phyloP scores from a whole-genome alignment of 1,140 invertebrate species.

The Lerema accius region DNA sequence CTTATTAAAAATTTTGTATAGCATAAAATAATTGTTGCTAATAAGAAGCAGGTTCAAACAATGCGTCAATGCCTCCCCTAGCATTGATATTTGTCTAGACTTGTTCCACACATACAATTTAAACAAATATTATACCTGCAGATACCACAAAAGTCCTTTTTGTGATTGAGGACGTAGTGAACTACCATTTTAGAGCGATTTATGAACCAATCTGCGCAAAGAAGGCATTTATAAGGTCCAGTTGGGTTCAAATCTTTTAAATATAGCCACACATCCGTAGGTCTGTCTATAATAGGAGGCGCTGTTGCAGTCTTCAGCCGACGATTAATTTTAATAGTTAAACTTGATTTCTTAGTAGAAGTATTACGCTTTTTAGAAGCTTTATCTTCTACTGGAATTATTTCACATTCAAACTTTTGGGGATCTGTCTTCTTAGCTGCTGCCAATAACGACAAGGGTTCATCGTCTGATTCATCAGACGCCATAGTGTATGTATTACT shows the following conservation, averaged over 20 bases:
- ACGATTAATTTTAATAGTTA: constrained; percentile 57
- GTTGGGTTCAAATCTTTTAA: constrained; percentile 72
- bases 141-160: constrained; percentile 79
- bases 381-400: constrained; percentile 40
- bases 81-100: no score
- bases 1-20: no score
- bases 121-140: no score
- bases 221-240: constrained; percentile 75
- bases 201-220: constrained; percentile 78
- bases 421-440: constrained; percentile 61
- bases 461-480: constrained; percentile 77
- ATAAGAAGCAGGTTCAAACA: no score
- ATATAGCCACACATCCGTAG: constrained; percentile 77
- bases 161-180: constrained; percentile 76
- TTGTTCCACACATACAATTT: no score
- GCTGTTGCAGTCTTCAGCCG: constrained; percentile 42
- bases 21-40: no score
- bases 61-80: no score
- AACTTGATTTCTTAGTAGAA: constrained; percentile 45
- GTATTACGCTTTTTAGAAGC: constrained; percentile 43
- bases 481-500: constrained; percentile 43
- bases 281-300: constrained; percentile 58
- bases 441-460: constrained; percentile 72
- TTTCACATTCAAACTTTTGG: constrained; percentile 36
- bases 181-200: constrained; percentile 74